These are phyloP conservation scores for Adelges cooleyi DNA, from an alignment of 1,140 invertebrate species.

Conservation along the genomic window DNA sequence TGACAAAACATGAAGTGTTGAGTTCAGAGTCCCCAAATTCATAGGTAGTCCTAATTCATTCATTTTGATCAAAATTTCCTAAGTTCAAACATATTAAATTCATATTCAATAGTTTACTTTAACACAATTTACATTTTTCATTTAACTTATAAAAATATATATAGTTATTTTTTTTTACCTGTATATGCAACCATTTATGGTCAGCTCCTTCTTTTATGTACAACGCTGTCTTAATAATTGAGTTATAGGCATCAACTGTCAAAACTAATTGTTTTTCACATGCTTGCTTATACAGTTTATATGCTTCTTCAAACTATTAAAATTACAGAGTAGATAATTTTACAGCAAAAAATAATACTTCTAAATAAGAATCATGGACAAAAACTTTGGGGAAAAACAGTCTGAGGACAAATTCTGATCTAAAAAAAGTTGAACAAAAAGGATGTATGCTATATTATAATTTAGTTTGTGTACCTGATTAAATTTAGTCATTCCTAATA, in stretches of 20 bases:
- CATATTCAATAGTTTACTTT: too few species aligned
- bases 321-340: conserved; percentile 13
- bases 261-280: conserved; percentile 50
- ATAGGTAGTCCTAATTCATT: conserved; percentile 46
- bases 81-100: too few species aligned
- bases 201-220: conserved; percentile 51
- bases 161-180: conserved; percentile 32
- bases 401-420: too few species aligned
- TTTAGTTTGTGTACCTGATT: conserved; percentile 41
- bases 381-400: too few species aligned
- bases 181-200: conserved; percentile 48
- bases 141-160: too few species aligned
- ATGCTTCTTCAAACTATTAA: conserved; percentile 49
- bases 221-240: conserved; percentile 47
- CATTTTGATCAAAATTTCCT: conserved; percentile 51
- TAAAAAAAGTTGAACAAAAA: too few species aligned
- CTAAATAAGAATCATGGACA: too few species aligned
- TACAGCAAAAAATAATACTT: too few species aligned
- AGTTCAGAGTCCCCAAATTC: conserved; percentile 62
- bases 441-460: neutral
- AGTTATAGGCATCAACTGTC: conserved; percentile 53
- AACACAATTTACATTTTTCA: too few species aligned
- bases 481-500: conserved; percentile 61
- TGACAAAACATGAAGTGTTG: conserved; percentile 47
- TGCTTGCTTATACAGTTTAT: conserved; percentile 54